Evolutionary conservation across 1,140 invertebrate genomes (phyloP), one percentile per base, ranked within the genome.

Genomic region (Leptoteleia sp.): DNA sequence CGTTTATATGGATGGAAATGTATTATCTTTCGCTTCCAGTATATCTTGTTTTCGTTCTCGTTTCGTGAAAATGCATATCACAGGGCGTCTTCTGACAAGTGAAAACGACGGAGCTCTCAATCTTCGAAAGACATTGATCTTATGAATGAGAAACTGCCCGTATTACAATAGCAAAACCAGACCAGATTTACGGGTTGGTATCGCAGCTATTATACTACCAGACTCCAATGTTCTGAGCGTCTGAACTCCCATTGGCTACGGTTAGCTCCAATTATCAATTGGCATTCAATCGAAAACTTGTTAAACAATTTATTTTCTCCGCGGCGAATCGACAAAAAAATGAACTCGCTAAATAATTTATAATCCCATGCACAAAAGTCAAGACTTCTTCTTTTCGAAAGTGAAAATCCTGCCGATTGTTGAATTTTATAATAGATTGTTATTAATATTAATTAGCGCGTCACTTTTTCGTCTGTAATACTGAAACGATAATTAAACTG

Each of bases 41-140:
- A 55, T 47, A 43, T 38, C 68, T 38, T 35, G 68, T 73, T 73
- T 73, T 55, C 37, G 11, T 19, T 31, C 8, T 40, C 12, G 9
- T 64, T 73, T 35, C 40, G 47, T 64, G 40, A 62, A 54, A 62
- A 55, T 64, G 48, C 55, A 55, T 72, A 54, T 62, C 40, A 25
- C 37, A 5, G 3, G 27, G 9, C 31, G n/a, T 54, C 19, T 57
- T 62, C 42, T 47, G 50, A 57, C 70, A 42, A 64, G 70, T 64
- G 70, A 73, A 73, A 73, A 47, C 59, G 13, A n/a, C n/a, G n/a
- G n/a, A n/a, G n/a, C n/a, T n/a, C n/a, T n/a, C 22, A 40, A 62
- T 61, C 35, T 54, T 43, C 31, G 9, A 0, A 29, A 29, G 50
- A 7, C 37, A 55, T 55, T 62, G 57, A 38, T 62, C n/a, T 33